Evolutionary conservation across 2,113 vertebrate species (phyloP).

Genomic region (Gobius niger): DNA sequence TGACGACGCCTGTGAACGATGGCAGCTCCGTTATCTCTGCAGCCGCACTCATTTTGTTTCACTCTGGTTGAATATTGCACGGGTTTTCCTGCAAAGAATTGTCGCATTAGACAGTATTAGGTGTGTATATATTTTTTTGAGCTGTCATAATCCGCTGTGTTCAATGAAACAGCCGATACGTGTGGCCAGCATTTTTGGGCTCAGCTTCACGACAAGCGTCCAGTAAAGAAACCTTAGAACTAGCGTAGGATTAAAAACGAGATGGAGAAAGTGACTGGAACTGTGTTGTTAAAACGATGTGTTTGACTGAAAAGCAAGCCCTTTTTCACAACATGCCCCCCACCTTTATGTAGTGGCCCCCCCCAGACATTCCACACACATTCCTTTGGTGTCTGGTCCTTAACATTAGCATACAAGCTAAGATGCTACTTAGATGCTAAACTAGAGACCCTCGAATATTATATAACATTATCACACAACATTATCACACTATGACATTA

Average conservation of each 20-base stretch:
- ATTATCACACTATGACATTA: no score
- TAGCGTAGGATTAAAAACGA: not conserved
- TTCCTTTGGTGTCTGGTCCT: not conserved
- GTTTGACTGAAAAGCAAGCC: not conserved
- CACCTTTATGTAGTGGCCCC: not conserved
- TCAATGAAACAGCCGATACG: not conserved
- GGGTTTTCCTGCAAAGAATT: accelerated
- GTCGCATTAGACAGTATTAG: not conserved
- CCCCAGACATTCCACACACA: not conserved
- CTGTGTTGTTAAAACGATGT: constrained; percentile 1
- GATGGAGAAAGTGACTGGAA: not conserved
- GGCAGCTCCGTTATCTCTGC: constrained; percentile 54
- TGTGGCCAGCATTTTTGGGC: constrained; percentile 39
- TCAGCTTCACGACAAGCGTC: constrained; percentile 42
- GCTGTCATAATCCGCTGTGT: accelerated
- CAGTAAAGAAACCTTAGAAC: not conserved
- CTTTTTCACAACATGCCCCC: not conserved
- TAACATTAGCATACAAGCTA: constrained; percentile 17
- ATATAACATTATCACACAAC: not conserved
- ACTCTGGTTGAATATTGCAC: not conserved
- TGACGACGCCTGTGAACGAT: constrained; percentile 55
- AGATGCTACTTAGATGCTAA: constrained; percentile 24
- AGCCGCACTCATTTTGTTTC: constrained; percentile 28
- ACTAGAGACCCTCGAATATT: not conserved
- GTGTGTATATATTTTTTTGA: accelerated